These are phyloP conservation scores for Protonemura montana DNA, from an alignment of 2,888 invertebrate genomes.

Conservation along the genomic window DNA sequence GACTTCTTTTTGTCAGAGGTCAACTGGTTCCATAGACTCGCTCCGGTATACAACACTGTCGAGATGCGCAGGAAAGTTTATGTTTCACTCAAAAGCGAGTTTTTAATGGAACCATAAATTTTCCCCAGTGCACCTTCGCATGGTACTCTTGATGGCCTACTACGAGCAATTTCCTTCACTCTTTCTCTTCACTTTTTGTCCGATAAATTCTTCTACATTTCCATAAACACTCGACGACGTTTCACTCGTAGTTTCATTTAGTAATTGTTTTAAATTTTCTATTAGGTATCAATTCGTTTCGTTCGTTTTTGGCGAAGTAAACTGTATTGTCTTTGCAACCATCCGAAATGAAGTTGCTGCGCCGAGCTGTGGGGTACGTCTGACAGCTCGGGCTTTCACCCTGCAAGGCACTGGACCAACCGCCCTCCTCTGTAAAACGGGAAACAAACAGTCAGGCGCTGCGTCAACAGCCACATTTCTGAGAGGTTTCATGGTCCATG, in stretches of 20 bases:
- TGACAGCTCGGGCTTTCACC: conserved; percentile 54
- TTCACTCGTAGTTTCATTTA: not conserved
- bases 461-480: conserved; percentile 36
- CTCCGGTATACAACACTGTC: not conserved
- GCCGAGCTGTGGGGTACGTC: conserved; percentile 55
- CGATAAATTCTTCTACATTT: conserved; percentile 17
- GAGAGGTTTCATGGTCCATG: not conserved
- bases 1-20: not conserved
- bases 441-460: not conserved
- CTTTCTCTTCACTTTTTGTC: not conserved
- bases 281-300: conserved; percentile 24
- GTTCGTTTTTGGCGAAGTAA: conserved; percentile 10
- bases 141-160: not conserved
- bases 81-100: not conserved
- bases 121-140: not conserved
- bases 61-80: not conserved
- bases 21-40: not conserved
- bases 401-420: conserved; percentile 57
- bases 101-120: not conserved
- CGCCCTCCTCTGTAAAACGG: conserved; percentile 55
- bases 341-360: conserved; percentile 53
- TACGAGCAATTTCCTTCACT: not conserved
- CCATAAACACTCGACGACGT: not conserved
- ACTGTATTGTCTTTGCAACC: conserved; percentile 50
- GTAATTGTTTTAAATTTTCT: conserved; percentile 10